phyloP scores from a whole-genome alignment of 2,888 invertebrate genomes.

The Hydropsyche betteni region DNA sequence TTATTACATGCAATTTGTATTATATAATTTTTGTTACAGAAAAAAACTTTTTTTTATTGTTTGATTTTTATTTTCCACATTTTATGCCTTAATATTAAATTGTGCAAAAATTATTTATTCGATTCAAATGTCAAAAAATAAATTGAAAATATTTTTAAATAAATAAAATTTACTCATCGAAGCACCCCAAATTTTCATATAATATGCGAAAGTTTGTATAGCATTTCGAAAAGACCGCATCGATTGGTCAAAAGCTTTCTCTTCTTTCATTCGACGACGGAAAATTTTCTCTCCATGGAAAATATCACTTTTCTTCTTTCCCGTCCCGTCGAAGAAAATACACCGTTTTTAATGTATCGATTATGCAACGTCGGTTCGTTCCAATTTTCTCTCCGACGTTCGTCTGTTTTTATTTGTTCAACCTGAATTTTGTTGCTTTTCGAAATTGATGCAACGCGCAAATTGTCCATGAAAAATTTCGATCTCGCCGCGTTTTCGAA shows the following conservation, averaged over 20 bases:
- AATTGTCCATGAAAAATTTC: no score
- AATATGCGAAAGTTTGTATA: background rate
- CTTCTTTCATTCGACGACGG: background rate
- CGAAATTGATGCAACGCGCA: background rate
- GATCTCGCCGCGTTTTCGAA: no score
- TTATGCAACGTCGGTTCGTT: conserved; percentile 16
- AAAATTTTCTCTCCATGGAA: background rate
- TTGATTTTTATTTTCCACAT: no score
- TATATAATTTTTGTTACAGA: no score
- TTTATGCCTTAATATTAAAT: no score
- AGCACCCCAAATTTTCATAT: no score
- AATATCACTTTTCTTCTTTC: conserved; percentile 22
- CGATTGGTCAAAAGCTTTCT: conserved; percentile 28
- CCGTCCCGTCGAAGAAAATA: background rate
- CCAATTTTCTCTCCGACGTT: background rate
- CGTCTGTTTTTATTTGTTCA: conserved; percentile 13
- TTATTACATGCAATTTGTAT: no score
- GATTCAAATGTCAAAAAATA: no score
- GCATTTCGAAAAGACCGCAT: conserved; percentile 16
- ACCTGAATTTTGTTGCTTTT: conserved; percentile 16
- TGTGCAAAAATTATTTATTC: no score
- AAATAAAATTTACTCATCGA: no score
- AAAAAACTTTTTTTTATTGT: no score
- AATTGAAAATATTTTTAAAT: no score
- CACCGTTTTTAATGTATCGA: conserved; percentile 15